Percentiles rank a stretch among this genome's conserved stretches.
phyloP scores from a whole-genome alignment of 1,140 invertebrate species.

The Anthonomus grandis region DNA sequence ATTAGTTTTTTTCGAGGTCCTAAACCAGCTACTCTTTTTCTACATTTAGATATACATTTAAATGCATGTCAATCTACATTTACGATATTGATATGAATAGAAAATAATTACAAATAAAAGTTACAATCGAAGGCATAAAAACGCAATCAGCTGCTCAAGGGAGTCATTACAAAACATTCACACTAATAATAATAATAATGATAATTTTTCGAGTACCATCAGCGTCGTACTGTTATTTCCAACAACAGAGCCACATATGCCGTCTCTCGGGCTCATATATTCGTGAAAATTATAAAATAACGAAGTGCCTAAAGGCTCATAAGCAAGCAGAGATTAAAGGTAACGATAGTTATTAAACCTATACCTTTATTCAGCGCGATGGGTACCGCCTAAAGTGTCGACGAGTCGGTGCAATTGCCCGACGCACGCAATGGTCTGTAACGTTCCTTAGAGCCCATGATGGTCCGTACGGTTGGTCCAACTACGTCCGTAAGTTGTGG shows the following conservation, averaged over 20 bases:
- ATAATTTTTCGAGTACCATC: no score
- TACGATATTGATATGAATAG: no score
- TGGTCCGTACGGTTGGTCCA: neutral
- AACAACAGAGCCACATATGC: slow-evolving; percentile 8
- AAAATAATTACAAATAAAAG: no score
- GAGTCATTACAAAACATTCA: no score
- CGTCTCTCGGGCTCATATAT: neutral
- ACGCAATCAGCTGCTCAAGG: no score
- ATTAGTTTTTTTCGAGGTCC: no score
- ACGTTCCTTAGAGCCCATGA: slow-evolving; percentile 11
- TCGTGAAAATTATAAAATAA: slow-evolving; percentile 15
- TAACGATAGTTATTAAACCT: slow-evolving; percentile 19
- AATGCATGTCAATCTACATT: no score
- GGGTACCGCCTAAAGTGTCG: slow-evolving; percentile 22
- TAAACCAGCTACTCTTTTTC: no score
- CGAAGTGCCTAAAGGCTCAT: slow-evolving; percentile 19
- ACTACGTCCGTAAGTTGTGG: no score
- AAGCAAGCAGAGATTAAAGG: slow-evolving; percentile 24
- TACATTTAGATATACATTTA: no score
- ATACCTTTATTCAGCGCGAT: slow-evolving; percentile 20
- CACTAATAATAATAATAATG: neutral
- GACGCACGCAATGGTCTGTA: slow-evolving; percentile 18
- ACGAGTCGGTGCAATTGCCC: slow-evolving; percentile 14
- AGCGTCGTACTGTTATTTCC: slow-evolving; percentile 9
- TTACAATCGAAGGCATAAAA: no score